These are phyloP conservation scores for Garra rufa DNA, from an alignment of 2,113 vertebrate species.

Conservation along the genomic window DNA sequence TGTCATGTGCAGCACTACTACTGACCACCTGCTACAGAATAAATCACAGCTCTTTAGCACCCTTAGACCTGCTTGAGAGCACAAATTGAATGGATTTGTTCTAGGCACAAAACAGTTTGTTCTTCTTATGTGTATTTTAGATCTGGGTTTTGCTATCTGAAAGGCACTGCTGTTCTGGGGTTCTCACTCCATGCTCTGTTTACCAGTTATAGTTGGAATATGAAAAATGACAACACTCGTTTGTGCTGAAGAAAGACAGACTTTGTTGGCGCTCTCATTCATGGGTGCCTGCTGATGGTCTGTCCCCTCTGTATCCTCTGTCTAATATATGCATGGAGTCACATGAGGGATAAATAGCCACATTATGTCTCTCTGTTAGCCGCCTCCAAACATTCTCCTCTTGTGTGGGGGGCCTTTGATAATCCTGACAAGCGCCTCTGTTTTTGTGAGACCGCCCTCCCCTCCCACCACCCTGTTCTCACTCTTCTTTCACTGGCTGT, in stretches of 20 bases:
- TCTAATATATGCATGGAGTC: conserved; percentile 60
- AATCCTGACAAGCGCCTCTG: conserved; percentile 58
- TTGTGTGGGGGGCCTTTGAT: conserved; percentile 63
- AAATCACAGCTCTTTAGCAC: neutral
- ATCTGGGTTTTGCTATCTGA: neutral
- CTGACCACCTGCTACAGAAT: conserved; percentile 11
- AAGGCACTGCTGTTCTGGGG: neutral
- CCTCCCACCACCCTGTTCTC: conserved; percentile 9
- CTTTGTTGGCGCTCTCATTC: conserved; percentile 45
- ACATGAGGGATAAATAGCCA: conserved; percentile 63
- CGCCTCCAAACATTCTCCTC: conserved; percentile 62
- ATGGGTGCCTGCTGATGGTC: conserved; percentile 47
- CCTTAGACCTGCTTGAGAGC: neutral
- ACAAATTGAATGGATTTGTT: conserved; percentile 18
- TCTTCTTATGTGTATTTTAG: conserved; percentile 7
- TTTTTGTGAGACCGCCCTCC: conserved; percentile 55
- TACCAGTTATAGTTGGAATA: conserved; percentile 9
- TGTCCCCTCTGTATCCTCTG: conserved; percentile 32
- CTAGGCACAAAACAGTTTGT: neutral
- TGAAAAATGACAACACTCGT: conserved; percentile 49
- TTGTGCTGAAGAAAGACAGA: conserved; percentile 44
- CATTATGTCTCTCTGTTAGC: conserved; percentile 53
- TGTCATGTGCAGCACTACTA: neutral
- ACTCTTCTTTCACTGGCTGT: conserved; percentile 11
- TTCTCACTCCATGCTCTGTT: conserved; percentile 16